Evolutionary conservation across 2,888 invertebrate species (phyloP).

Genomic region (Ashinkailepas kermadecensis): DNA sequence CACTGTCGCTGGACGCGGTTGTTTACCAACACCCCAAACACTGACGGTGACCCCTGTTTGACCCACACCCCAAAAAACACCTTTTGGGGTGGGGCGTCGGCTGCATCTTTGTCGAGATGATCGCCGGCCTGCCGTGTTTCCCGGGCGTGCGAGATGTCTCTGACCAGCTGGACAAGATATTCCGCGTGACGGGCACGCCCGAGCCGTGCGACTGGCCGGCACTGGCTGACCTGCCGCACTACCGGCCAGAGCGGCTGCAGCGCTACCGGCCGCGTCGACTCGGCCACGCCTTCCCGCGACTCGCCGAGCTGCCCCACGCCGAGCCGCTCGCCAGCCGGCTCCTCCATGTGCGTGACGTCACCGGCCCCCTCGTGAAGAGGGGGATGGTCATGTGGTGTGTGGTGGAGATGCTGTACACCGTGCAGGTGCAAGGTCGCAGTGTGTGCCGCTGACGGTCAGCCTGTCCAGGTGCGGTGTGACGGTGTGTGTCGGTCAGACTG

Average conservation of each 20-base stretch:
- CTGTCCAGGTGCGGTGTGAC: too few relatives aligned
- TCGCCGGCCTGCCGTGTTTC: slow-evolving; percentile 93
- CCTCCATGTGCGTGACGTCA: slow-evolving; percentile 49
- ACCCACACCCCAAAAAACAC: too few relatives aligned
- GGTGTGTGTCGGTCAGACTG: too few relatives aligned
- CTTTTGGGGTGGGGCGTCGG: slow-evolving; percentile 99
- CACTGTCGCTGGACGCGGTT: not conserved
- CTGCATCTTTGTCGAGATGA: slow-evolving; percentile 98
- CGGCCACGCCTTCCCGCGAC: slow-evolving; percentile 77
- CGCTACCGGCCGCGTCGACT: slow-evolving; percentile 48
- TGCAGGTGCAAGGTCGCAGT: not conserved
- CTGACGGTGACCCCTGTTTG: slow-evolving; percentile 85
- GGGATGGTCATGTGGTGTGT: not conserved
- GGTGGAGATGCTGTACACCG: not conserved
- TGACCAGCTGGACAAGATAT: slow-evolving; percentile 97
- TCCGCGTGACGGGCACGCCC: slow-evolving; percentile 92
- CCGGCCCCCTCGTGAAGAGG: not conserved
- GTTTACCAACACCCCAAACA: slow-evolving; percentile 57
- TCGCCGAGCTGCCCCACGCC: slow-evolving; percentile 78
- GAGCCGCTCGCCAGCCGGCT: slow-evolving; percentile 78
- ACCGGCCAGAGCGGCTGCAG: slow-evolving; percentile 40
- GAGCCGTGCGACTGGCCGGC: slow-evolving; percentile 89
- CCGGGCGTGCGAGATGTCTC: slow-evolving; percentile 93
- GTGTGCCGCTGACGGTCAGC: not conserved
- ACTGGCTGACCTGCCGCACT: slow-evolving; percentile 76